Percentiles rank a stretch among this genome's conserved stretches.
These are phyloP conservation scores for Mirza zaza DNA, from an alignment of 2,113 vertebrate species.

Conservation along the genomic window DNA sequence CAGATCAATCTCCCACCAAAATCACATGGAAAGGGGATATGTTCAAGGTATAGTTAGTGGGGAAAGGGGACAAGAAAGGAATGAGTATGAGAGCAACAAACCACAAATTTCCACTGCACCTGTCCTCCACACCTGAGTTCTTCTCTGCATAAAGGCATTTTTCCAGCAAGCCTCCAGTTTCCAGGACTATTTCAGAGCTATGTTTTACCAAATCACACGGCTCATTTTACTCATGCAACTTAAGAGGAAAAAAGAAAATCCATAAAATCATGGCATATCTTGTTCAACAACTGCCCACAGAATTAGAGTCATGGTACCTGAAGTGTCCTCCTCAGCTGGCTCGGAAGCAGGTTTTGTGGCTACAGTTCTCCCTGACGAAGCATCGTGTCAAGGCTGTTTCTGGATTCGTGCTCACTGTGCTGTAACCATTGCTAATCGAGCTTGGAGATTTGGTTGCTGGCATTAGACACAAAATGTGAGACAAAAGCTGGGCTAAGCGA, in stretches of 20 bases:
- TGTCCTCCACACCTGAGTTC: background rate
- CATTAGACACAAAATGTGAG: conserved; percentile 39
- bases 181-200: background rate
- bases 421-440: conserved; percentile 48
- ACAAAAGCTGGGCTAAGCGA: conserved; percentile 11
- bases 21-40: background rate
- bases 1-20: background rate
- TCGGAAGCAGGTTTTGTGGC: background rate
- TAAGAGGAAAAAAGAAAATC: background rate
- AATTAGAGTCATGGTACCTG: background rate
- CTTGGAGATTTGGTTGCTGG: conserved; percentile 49
- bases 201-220: background rate
- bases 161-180: background rate
- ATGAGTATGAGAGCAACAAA: background rate
- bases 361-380: background rate
- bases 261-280: conserved; percentile 6
- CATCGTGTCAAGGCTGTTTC: background rate
- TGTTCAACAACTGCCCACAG: background rate
- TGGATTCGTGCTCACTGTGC: conserved; percentile 2
- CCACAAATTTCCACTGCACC: background rate
- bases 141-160: background rate
- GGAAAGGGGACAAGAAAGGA: background rate
- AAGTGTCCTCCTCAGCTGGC: rapidly evolving
- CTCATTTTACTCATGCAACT: conserved; percentile 26
- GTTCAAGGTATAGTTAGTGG: background rate